Conservation (phyloP, 23 tunicate genomes). For the Diplosoma virens region DNA sequence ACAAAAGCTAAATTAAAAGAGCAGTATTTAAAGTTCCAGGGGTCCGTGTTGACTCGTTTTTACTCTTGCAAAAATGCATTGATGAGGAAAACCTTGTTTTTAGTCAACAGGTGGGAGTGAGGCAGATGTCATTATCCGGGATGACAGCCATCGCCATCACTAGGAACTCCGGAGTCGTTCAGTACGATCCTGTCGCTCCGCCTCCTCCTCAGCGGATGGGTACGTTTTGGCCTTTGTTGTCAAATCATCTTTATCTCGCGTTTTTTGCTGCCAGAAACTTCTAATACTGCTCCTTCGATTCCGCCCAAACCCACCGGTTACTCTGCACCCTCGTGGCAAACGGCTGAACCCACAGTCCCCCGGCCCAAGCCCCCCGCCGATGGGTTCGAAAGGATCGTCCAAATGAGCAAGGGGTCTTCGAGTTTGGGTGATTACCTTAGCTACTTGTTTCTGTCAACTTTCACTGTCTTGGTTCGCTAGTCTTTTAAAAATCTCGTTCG, state of each 20-base stretch:
- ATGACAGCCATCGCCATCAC: conserved; percentile 93
- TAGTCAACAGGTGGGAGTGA: conserved; percentile 71
- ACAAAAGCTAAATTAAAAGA: no score
- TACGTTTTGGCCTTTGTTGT: no score
- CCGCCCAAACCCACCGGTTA: conserved; percentile 79
- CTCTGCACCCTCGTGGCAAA: conserved; percentile 92
- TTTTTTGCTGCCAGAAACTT: not conserved
- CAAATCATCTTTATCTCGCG: no score
- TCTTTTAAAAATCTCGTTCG: no score
- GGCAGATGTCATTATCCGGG: conserved; percentile 78
- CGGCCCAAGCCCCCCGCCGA: conserved; percentile 63
- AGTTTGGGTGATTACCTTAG: conserved; percentile 57
- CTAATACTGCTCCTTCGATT: conserved; percentile 23
- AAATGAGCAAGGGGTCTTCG: conserved; percentile 69
- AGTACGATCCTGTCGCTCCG: conserved; percentile 26
- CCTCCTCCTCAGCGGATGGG: conserved; percentile 3
- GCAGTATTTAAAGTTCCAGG: no score
- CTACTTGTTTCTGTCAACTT: no score
- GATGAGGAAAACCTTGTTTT: no score
- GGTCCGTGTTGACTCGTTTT: no score
- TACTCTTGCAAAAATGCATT: not conserved
- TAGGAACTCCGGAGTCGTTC: conserved; percentile 10
- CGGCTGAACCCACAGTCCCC: conserved; percentile 43
- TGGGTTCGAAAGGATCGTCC: conserved; percentile 69
- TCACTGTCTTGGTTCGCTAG: no score